These are phyloP conservation scores for Oreochromis niloticus DNA, from an alignment of 2,113 vertebrate species.

Conservation along the genomic window DNA sequence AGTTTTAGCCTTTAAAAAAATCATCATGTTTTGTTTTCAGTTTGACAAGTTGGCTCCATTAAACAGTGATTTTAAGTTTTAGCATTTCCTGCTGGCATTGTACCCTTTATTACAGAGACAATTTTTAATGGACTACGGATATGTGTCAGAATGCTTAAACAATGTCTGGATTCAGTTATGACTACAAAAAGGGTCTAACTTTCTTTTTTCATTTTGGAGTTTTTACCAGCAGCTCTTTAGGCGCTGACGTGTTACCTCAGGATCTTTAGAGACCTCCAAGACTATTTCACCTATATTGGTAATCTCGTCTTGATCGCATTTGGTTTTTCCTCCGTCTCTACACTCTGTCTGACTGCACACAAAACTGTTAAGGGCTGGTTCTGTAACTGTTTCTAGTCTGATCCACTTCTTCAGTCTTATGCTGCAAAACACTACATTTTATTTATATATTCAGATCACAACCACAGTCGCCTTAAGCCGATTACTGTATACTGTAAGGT, in stretches of 20 bases:
- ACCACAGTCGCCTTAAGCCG: neutral
- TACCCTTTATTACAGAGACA: neutral
- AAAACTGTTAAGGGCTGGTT: neutral
- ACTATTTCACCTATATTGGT: neutral
- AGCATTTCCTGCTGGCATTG: neutral
- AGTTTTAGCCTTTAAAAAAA: neutral
- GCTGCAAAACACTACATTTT: neutral
- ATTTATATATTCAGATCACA: neutral
- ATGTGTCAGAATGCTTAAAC: neutral
- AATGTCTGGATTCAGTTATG: rapidly evolving
- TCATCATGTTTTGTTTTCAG: neutral
- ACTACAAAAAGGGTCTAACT: neutral
- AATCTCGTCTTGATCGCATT: neutral
- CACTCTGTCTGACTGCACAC: neutral
- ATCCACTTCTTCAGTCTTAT: neutral
- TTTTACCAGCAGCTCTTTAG: neutral
- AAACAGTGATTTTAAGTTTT: neutral
- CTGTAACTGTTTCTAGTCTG: neutral
- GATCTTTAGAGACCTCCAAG: neutral
- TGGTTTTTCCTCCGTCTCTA: neutral
- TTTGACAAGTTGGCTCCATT: neutral
- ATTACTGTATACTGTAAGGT: neutral
- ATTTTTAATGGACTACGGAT: neutral
- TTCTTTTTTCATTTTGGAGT: neutral
- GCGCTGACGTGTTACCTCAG: neutral